Base-by-base conservation (phyloP, 2,113 vertebrate genomes). In the Sterrhoptilus dennistouni region DNA sequence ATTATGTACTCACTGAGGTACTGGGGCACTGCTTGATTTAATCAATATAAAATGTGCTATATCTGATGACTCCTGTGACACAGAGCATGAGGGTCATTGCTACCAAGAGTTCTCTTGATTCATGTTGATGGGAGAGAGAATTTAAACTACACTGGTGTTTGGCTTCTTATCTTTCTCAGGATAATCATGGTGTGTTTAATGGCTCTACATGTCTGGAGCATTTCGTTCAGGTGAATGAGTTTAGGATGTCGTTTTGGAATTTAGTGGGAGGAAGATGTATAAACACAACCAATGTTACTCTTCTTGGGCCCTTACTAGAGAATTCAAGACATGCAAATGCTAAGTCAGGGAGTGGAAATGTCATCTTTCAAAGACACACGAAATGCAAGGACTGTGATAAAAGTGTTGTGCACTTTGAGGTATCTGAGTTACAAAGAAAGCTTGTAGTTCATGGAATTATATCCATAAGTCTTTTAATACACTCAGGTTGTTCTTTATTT, bases 391-490 rank as follows among this genome's bases (percentile, higher is more conserved):
- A 6, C 68, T 95, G 6, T 64, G 59, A 70, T 63, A 44, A 47
- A 95, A 91, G 69, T 36, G 5, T 49, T 89, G 65, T 94, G 59
- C 80, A 84, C 53, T 93, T 76, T 40, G 66, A 82, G 87, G 89
- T 96, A 31, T 75, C 72, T 45, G 49, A 87, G 28, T 94, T 93
- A 53, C 57, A 90, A 77, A 87, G 82, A 66, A 91, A 88, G 19
- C 86, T 94, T 97, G 69, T 95, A 75, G 94, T 94, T 95, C 36
- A 12, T 79, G 68, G 77, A 83, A 90, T 95, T 92, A 63, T 49
- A n/a, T 95, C 76, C 85, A 25, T 56, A 79, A 93, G 10, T 36
- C 85, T 86, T 93, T 68, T 93, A 82, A 75, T 94, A 83, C 79
- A 87, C 77, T 50, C 27, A 18, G 25, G 25, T 91, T 75, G 49